These are phyloP conservation scores for Lysandra coridon DNA, from an alignment of 2,888 invertebrate genomes.

Conservation along the genomic window DNA sequence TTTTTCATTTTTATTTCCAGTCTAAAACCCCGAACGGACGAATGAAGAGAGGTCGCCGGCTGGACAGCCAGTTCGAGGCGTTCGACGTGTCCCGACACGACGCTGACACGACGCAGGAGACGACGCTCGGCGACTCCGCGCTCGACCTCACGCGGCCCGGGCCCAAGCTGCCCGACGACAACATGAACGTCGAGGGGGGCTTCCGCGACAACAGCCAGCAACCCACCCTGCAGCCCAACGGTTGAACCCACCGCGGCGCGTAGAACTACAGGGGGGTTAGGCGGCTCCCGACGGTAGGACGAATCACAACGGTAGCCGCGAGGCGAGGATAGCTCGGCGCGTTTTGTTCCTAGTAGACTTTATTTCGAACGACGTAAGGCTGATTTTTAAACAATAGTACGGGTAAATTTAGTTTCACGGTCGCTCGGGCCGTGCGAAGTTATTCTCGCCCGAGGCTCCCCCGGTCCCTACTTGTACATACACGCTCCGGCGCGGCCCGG, in stretches of 20 bases:
- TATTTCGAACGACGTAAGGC: constrained; percentile 70
- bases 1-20: constrained; percentile 45
- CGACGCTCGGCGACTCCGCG: constrained; percentile 51
- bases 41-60: constrained; percentile 53
- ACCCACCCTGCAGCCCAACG: constrained; percentile 72
- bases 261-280: constrained; percentile 68
- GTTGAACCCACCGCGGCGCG: constrained; percentile 54
- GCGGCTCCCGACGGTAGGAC: constrained; percentile 55
- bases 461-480: constrained; percentile 51
- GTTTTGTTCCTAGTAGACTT: constrained; percentile 75
- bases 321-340: constrained; percentile 65
- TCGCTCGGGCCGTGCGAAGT: constrained; percentile 52
- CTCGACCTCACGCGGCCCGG: constrained; percentile 45
- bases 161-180: constrained; percentile 71
- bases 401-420: constrained; percentile 60
- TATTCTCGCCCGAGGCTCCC: constrained; percentile 55
- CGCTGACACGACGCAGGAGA: constrained; percentile 60
- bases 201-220: constrained; percentile 65
- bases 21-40: constrained; percentile 69
- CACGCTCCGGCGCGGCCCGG: constrained; percentile 56
- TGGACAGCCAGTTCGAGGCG: constrained; percentile 55
- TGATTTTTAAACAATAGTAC: constrained; percentile 71
- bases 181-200: constrained; percentile 71
- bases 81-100: constrained; percentile 62
- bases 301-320: constrained; percentile 28